Conservation (phyloP, 2,113 vertebrate species). For the Melanerpes aurifrons region DNA sequence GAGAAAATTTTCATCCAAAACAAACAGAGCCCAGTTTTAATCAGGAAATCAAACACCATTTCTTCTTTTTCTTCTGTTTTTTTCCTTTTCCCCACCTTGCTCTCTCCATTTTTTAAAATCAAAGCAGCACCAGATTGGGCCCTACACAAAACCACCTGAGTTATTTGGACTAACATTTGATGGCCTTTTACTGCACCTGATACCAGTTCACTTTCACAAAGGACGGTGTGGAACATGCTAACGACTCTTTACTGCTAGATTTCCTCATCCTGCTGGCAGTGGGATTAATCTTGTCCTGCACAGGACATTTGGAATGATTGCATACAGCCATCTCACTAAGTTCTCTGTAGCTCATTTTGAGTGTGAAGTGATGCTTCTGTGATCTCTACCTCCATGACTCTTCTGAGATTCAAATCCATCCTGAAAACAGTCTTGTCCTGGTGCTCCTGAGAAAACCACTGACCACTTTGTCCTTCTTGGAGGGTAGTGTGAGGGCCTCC, state of each 20-base stretch:
- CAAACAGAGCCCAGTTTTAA: neutral
- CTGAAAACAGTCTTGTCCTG: neutral
- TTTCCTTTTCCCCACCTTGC: neutral
- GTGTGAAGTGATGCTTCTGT: neutral
- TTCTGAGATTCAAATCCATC: neutral
- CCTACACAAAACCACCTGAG: neutral
- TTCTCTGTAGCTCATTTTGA: neutral
- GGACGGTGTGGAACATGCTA: neutral
- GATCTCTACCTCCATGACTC: neutral
- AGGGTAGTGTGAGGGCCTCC: neutral
- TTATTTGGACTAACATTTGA: neutral
- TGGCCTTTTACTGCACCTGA: neutral
- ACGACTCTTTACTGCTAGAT: neutral
- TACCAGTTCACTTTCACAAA: neutral
- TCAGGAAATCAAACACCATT: neutral
- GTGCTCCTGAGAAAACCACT: neutral
- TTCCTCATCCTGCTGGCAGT: neutral
- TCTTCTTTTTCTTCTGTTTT: neutral
- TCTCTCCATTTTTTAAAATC: neutral
- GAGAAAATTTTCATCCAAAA: neutral
- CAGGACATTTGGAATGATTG: neutral
- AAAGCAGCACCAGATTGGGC: neutral
- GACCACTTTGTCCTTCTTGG: neutral
- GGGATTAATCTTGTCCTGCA: neutral
- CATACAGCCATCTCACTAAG: neutral